Percentiles rank a stretch among this genome's conserved stretches.
These are phyloP conservation scores for Hirudinaria manillensis DNA, from an alignment of 2,888 invertebrate genomes.

Conservation along the genomic window DNA sequence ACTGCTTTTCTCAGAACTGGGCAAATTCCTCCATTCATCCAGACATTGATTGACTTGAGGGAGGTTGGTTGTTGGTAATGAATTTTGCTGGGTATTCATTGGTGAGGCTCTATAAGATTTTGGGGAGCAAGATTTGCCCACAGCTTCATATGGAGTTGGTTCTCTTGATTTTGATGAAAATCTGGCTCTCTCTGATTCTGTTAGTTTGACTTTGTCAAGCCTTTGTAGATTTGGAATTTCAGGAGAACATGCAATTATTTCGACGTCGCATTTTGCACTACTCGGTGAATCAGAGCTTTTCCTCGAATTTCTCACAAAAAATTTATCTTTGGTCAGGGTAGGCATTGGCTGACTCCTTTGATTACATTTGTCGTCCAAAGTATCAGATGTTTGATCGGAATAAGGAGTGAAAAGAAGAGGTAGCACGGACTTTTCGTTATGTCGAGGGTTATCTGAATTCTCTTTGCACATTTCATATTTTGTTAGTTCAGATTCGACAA, in stretches of 20 bases:
- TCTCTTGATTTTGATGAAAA: neutral
- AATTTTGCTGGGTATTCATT: neutral
- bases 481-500: neutral
- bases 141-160: neutral
- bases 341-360: neutral
- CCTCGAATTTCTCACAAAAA: neutral
- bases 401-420: conserved; percentile 2
- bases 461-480: conserved; percentile 5
- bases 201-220: neutral
- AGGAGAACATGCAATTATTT: conserved; percentile 2
- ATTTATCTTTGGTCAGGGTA: neutral
- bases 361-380: neutral
- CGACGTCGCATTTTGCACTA: neutral
- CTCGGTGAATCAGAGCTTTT: neutral
- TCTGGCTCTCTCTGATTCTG: neutral
- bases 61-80: neutral
- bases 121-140: neutral
- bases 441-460: neutral
- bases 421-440: neutral
- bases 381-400: neutral
- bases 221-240: neutral
- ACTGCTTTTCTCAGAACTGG: neutral
- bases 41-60: neutral
- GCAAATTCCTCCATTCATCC: neutral
- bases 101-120: neutral